Percentiles rank a stretch among this genome's conserved stretches.
Conservation (phyloP, 2,797 vertebrate genomes). For the Peromyscus attwateri region DNA sequence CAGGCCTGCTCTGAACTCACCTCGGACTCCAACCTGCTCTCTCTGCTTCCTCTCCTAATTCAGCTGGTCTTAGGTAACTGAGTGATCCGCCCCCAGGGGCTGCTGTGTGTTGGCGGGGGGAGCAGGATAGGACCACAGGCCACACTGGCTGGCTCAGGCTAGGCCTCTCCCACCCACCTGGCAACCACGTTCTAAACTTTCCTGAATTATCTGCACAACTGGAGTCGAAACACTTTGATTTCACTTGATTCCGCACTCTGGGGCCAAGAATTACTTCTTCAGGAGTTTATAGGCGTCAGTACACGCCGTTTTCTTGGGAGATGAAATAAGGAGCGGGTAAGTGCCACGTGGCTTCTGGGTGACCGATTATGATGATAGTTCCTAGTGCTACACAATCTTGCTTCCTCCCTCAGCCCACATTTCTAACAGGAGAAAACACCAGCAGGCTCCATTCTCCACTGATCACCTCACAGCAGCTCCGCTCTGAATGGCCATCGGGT, state of each 20-base stretch:
- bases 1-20: background rate
- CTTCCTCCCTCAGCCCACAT: background rate
- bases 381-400: slow-evolving; percentile 33
- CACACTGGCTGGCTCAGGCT: background rate
- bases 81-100: background rate
- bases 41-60: background rate
- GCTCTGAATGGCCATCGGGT: slow-evolving; percentile 71
- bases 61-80: background rate
- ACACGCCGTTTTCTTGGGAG: background rate
- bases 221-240: slow-evolving; percentile 39
- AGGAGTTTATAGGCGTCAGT: slow-evolving; percentile 41
- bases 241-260: slow-evolving; percentile 56
- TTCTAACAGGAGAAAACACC: slow-evolving; percentile 52
- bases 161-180: background rate
- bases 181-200: slow-evolving; percentile 17
- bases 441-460: slow-evolving; percentile 65
- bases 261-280: slow-evolving; percentile 50
- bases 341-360: slow-evolving; percentile 11
- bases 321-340: slow-evolving; percentile 52
- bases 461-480: slow-evolving; percentile 70
- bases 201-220: slow-evolving; percentile 18
- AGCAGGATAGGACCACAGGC: background rate
- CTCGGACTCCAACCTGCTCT: background rate
- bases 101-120: background rate
- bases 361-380: slow-evolving; percentile 54